Percentiles rank a stretch among this genome's conserved stretches.
Conservation (phyloP, 2,113 vertebrate genomes). For the Amazona guildingii region DNA sequence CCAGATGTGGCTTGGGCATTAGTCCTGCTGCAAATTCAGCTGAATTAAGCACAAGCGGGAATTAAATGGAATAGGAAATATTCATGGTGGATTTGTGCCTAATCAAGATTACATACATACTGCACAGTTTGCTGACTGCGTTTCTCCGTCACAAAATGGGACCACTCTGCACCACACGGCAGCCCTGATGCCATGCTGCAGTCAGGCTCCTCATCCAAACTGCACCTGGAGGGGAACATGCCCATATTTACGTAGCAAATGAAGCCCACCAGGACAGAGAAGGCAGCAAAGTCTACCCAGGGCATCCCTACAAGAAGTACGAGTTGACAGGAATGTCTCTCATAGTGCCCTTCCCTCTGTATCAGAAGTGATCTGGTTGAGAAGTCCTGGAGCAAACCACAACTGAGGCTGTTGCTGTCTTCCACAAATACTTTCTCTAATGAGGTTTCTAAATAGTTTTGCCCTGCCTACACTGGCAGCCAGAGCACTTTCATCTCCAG, state of each 20-base stretch:
- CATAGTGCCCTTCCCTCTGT: slow-evolving; percentile 47
- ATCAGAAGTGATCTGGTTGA: slow-evolving; percentile 57
- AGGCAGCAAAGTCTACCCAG: not conserved
- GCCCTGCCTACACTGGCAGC: slow-evolving; percentile 49
- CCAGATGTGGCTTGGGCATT: slow-evolving; percentile 29
- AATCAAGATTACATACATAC: not conserved
- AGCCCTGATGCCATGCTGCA: not conserved
- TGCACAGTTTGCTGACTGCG: not conserved
- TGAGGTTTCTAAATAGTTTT: slow-evolving; percentile 64
- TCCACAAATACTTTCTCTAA: slow-evolving; percentile 68
- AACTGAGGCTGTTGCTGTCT: slow-evolving; percentile 57
- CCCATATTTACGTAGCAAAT: fast-evolving
- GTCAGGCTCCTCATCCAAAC: not conserved
- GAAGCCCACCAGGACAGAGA: not conserved
- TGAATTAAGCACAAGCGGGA: slow-evolving; percentile 16
- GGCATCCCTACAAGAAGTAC: not conserved
- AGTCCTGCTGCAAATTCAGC: slow-evolving; percentile 7
- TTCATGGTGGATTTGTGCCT: not conserved
- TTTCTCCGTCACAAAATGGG: not conserved
- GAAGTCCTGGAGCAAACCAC: slow-evolving; percentile 58
- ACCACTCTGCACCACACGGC: fast-evolving
- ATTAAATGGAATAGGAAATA: not conserved
- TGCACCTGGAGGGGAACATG: not conserved
- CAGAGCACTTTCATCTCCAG: slow-evolving; percentile 62
- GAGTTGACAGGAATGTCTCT: slow-evolving; percentile 17